phyloP scores from a whole-genome alignment of 37 sponge, comb jelly and placozoan genomes.

The Aphrocallistes beatrix region DNA sequence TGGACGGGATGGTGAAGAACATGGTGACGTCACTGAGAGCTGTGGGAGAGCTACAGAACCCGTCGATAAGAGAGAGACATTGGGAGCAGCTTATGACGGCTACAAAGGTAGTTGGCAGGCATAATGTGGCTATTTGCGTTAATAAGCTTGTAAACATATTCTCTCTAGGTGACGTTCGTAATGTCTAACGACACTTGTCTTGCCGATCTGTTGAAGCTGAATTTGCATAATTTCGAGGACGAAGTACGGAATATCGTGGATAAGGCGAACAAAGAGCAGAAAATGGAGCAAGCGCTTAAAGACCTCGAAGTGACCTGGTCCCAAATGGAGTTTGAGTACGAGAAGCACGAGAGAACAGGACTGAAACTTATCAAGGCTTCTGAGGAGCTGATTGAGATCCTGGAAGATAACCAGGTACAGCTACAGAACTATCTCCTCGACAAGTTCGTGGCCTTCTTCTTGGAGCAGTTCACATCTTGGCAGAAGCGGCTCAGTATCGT shows the following conservation, averaged over 20 bases:
- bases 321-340: constrained; percentile 91
- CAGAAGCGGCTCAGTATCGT: constrained; percentile 93
- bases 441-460: constrained; percentile 93
- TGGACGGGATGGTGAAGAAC: constrained; percentile 92
- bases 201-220: constrained; percentile 83
- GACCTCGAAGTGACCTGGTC: constrained; percentile 91
- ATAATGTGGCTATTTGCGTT: background rate
- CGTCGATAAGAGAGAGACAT: constrained; percentile 91
- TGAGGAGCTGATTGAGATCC: constrained; percentile 94
- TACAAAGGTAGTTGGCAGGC: constrained; percentile 51
- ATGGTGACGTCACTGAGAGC: constrained; percentile 97
- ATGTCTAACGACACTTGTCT: constrained; percentile 92
- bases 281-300: constrained; percentile 96
- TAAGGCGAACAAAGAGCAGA: constrained; percentile 94
- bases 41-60: constrained; percentile 96
- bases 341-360: constrained; percentile 66
- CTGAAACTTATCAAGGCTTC: constrained; percentile 55
- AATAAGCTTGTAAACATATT: background rate
- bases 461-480: constrained; percentile 90
- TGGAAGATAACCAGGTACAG: constrained; percentile 98
- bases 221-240: constrained; percentile 96
- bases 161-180: constrained; percentile 70
- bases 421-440: constrained; percentile 97
- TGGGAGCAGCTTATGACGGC: constrained; percentile 99
- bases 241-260: constrained; percentile 95